Evolutionary conservation across 2,888 invertebrate species (phyloP), one percentile per base, ranked within the genome.

Genomic region (Oscheius sp.): DNA sequence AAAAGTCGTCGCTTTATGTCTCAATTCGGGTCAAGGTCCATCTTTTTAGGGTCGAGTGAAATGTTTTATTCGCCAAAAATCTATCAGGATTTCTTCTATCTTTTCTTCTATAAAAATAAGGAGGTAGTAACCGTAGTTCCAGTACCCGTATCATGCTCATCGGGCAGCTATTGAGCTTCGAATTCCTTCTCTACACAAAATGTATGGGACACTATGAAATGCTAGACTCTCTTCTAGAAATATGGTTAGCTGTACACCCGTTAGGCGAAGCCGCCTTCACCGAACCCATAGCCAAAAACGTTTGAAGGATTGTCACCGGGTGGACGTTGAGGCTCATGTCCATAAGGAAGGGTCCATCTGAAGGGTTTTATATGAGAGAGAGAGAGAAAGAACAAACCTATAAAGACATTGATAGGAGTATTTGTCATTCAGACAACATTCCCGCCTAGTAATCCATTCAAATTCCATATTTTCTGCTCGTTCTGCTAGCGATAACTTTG

Each of bases 341-440:
- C 67, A 33, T 36, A 61, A 6, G 67, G 67, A 24, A 67, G 49
- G 17, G 61, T 59, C 67, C 67, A 67, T 26, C 67, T 67, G 50
- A 59, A 67, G 20, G 2, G n/a, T n/a, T n/a, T n/a, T n/a, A n/a
- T n/a, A n/a, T n/a, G n/a, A n/a, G n/a, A n/a, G n/a, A n/a, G n/a
- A n/a, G n/a, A n/a, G n/a, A n/a, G n/a, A n/a, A n/a, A n/a, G n/a
- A n/a, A 32, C 38, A 32, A 32, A 57, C 67, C 61, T 8, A 30
- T 26, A 67, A n/a, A 61, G 26, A 28, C 67, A 67, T 4, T 67
- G 36, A 22, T 67, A 67, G 36, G 61, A 65, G 47, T 67, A 67
- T 17, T 20, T 32, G 17, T 67, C 61, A 26, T 50, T 61, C 12
- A 36, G 38, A 22, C 41, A 33, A 20, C 32, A 32, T 9, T 59